phyloP scores from a whole-genome alignment of 1,140 invertebrate genomes.

The Nymphalis io region DNA sequence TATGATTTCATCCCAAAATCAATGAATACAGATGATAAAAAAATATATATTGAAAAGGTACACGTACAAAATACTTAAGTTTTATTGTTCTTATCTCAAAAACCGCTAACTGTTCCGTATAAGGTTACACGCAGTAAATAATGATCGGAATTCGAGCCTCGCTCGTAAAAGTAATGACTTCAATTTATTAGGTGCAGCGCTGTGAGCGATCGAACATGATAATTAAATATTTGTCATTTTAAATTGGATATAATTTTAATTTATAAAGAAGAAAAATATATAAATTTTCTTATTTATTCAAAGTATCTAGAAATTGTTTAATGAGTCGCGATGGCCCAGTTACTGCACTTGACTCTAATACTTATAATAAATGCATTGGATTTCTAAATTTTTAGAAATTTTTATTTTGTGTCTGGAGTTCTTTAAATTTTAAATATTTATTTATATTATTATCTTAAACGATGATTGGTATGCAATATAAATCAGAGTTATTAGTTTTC shows the following conservation, averaged over 20 bases:
- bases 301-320: no score
- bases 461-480: no score
- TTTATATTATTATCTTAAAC: no score
- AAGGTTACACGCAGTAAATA: conserved; percentile 48
- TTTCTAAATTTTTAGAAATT: no score
- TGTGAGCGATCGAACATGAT: conserved; percentile 29
- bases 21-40: neutral
- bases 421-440: no score
- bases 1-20: no score
- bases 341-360: no score
- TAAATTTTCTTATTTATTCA: neutral
- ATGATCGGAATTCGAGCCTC: conserved; percentile 38
- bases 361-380: no score
- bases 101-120: conserved; percentile 42
- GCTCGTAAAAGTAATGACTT: conserved; percentile 39
- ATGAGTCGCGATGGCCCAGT: no score
- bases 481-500: no score
- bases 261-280: neutral
- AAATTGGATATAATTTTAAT: neutral
- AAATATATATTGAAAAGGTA: conserved; percentile 33
- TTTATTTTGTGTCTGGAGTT: no score
- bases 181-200: conserved; percentile 39
- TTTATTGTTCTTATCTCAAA: conserved; percentile 39
- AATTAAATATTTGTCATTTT: conserved; percentile 22
- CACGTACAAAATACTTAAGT: conserved; percentile 39